Percentiles rank a stretch among this genome's conserved stretches.
These are phyloP conservation scores for Babyrousa celebensis DNA, from an alignment of 2,797 vertebrate genomes.

Conservation along the genomic window DNA sequence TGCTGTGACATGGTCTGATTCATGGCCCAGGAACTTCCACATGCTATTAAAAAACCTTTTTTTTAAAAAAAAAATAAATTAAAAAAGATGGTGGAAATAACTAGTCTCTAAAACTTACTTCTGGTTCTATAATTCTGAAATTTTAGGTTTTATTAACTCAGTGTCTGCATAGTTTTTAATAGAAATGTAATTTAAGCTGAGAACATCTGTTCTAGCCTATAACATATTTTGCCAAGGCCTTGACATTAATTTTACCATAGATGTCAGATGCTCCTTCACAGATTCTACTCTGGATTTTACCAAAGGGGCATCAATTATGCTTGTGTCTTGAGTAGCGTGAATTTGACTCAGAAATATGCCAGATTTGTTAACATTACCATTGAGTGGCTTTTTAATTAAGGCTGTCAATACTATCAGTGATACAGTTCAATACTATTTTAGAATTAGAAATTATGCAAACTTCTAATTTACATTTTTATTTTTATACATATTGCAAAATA, in stretches of 20 bases:
- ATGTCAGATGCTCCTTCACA: slow-evolving; percentile 47
- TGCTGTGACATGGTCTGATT: too few relatives aligned
- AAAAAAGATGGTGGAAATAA: not conserved
- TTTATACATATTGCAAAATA: slow-evolving; percentile 71
- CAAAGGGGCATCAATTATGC: slow-evolving; percentile 37
- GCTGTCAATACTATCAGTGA: slow-evolving; percentile 45
- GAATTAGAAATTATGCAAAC: slow-evolving; percentile 64
- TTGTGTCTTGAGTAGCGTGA: slow-evolving; percentile 61
- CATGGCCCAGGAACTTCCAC: too few relatives aligned
- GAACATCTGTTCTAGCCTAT: slow-evolving; percentile 66
- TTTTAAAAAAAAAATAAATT: too few relatives aligned
- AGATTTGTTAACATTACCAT: slow-evolving; percentile 60
- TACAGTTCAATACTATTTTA: slow-evolving; percentile 74
- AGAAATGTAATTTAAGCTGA: slow-evolving; percentile 71
- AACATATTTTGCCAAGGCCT: slow-evolving; percentile 69
- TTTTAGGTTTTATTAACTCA: slow-evolving; percentile 39
- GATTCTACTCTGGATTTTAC: slow-evolving; percentile 35
- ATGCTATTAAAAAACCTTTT: too few relatives aligned
- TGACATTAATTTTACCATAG: slow-evolving; percentile 74
- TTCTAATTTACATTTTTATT: slow-evolving; percentile 58
- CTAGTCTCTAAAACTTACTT: not conserved
- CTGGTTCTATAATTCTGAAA: slow-evolving; percentile 1
- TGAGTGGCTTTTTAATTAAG: slow-evolving; percentile 77
- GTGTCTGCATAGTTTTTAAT: slow-evolving; percentile 70
- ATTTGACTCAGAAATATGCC: slow-evolving; percentile 42